These are phyloP conservation scores for Xyliphius kryptos DNA, from an alignment of 2,113 vertebrate genomes.

Conservation along the genomic window DNA sequence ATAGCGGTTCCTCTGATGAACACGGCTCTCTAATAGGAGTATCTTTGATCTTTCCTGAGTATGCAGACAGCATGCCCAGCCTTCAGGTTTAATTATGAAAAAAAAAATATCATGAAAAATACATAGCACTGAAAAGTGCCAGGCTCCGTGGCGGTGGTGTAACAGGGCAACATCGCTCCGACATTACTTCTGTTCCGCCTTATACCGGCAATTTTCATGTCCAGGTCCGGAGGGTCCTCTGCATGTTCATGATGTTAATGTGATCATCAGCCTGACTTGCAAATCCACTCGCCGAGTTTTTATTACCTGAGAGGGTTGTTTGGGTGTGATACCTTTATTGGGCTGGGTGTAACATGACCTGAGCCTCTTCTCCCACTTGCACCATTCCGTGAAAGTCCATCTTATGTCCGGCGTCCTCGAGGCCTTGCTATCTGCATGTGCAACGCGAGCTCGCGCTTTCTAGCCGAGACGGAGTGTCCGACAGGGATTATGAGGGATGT, in stretches of 20 bases:
- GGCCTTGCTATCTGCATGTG: slow-evolving; percentile 6
- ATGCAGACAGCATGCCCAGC: slow-evolving; percentile 52
- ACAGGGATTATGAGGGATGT: slow-evolving; percentile 28
- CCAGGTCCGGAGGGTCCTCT: slow-evolving; percentile 13
- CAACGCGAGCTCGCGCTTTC: not conserved
- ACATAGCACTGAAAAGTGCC: slow-evolving; percentile 61
- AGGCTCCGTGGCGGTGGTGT: slow-evolving; percentile 49
- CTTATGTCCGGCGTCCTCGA: slow-evolving; percentile 36
- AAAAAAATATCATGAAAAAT: slow-evolving; percentile 61
- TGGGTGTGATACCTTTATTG: slow-evolving; percentile 69
- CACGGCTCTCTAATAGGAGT: slow-evolving; percentile 56
- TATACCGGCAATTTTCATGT: slow-evolving; percentile 7
- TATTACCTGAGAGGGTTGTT: slow-evolving; percentile 67
- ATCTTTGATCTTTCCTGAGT: slow-evolving; percentile 62
- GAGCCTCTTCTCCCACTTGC: slow-evolving; percentile 58
- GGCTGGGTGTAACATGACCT: slow-evolving; percentile 52
- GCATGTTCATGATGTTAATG: slow-evolving; percentile 63
- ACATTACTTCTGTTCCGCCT: slow-evolving; percentile 34
- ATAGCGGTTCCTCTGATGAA: slow-evolving; percentile 57
- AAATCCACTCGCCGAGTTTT: slow-evolving; percentile 64
- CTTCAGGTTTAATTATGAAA: slow-evolving; percentile 68
- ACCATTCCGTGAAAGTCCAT: slow-evolving; percentile 59
- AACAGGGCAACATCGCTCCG: too few species aligned
- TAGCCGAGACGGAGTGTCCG: slow-evolving; percentile 25
- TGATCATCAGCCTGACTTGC: slow-evolving; percentile 65